A percentile compares a stretch with the other conserved stretches of the same genome.
Conservation (phyloP, 2,113 vertebrate species). For the Anarhynchus alexandrinus region DNA sequence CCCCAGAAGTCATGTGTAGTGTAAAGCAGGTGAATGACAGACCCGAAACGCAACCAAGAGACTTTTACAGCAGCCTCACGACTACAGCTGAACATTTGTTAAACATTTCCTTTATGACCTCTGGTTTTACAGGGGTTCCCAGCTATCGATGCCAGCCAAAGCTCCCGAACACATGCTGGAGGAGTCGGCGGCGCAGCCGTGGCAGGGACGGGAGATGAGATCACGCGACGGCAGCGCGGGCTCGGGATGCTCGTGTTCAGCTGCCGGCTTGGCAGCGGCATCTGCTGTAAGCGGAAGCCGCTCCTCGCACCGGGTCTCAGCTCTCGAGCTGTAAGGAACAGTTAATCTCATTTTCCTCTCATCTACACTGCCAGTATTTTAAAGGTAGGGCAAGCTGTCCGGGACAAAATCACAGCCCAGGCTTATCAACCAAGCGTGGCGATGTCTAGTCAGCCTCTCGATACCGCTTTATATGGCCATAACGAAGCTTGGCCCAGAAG, state of each 20-base stretch:
- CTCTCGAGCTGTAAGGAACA: not conserved
- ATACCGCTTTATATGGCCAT: not conserved
- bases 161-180: not conserved
- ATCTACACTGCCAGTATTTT: not conserved
- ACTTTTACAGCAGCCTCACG: not conserved
- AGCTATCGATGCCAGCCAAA: not conserved
- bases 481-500: not conserved
- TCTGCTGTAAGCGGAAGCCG: accelerated
- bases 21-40: not conserved
- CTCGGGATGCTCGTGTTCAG: not conserved
- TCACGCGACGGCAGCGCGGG: not conserved
- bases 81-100: not conserved
- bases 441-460: not conserved
- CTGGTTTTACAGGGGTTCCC: not conserved
- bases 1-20: accelerated
- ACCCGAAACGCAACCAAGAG: accelerated
- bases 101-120: not conserved
- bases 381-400: not conserved
- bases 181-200: accelerated
- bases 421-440: not conserved
- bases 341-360: slow-evolving; percentile 6
- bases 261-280: not conserved
- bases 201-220: not conserved
- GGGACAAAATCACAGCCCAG: not conserved
- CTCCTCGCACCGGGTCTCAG: not conserved